A percentile compares a stretch with the other conserved stretches of the same genome.
These are phyloP conservation scores for Sinocyclocheilus maitianheensis DNA, from an alignment of 2,113 vertebrate genomes.

Conservation along the genomic window DNA sequence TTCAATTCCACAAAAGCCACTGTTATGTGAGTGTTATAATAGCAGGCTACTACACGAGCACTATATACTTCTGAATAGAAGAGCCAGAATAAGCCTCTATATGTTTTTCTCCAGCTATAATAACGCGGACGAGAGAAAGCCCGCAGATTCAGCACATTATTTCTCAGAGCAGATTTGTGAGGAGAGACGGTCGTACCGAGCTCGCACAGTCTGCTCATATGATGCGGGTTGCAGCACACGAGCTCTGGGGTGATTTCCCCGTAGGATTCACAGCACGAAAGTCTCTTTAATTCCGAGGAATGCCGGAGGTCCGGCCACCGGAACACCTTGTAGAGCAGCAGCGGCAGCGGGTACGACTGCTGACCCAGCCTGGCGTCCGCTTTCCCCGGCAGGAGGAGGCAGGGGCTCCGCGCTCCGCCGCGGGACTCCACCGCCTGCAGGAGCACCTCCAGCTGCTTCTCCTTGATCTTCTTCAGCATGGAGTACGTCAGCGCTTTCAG, in stretches of 20 bases:
- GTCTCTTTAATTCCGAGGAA: constrained; percentile 92
- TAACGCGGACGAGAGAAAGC: background rate
- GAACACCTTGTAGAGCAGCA: constrained; percentile 96
- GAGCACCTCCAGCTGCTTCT: constrained; percentile 91
- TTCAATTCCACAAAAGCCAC: background rate
- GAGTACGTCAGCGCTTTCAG: constrained; percentile 91
- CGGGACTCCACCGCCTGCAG: constrained; percentile 93
- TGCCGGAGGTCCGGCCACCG: constrained; percentile 96
- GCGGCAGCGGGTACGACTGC: constrained; percentile 87
- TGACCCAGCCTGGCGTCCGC: constrained; percentile 87
- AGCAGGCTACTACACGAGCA: background rate
- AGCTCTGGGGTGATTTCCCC: constrained; percentile 90
- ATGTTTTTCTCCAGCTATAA: background rate
- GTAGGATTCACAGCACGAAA: constrained; percentile 95
- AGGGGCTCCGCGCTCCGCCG: constrained; percentile 88
- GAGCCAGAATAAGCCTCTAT: background rate
- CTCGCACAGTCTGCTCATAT: constrained; percentile 96
- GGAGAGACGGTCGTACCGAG: constrained; percentile 77
- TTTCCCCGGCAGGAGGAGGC: constrained; percentile 87
- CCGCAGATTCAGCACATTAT: background rate
- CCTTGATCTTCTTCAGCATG: constrained; percentile 91
- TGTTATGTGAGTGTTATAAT: background rate
- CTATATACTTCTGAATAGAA: background rate
- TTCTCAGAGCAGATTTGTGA: background rate
- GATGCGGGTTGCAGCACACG: constrained; percentile 97